Percentiles rank a stretch among this genome's conserved stretches.
Evolutionary conservation across 2,113 vertebrate species (phyloP).

Genomic region (Oenanthe melanoleuca): DNA sequence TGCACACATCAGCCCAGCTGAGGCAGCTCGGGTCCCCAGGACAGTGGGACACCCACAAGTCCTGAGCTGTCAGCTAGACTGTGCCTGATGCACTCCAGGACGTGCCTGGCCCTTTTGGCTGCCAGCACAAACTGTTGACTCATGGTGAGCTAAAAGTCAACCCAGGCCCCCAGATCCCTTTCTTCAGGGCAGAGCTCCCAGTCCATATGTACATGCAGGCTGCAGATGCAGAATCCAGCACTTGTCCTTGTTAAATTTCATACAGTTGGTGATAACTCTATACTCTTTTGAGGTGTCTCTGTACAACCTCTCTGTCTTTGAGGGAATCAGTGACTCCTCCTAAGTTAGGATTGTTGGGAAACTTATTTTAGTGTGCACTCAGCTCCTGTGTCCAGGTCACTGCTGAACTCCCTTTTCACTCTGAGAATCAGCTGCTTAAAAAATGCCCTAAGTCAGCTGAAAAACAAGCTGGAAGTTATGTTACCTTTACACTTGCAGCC

Average conservation of each 20-base stretch:
- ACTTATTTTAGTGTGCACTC: background rate
- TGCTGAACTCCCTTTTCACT: background rate
- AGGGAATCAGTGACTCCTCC: background rate
- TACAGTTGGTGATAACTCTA: rapidly evolving
- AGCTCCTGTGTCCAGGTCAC: background rate
- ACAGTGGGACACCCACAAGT: too few species aligned
- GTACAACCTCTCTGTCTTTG: background rate
- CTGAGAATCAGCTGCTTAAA: background rate
- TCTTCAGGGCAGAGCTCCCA: background rate
- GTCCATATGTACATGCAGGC: background rate
- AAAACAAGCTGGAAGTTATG: background rate
- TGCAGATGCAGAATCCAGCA: background rate
- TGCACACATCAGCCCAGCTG: too few species aligned
- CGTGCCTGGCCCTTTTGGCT: background rate
- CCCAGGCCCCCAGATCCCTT: background rate
- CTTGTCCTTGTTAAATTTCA: background rate
- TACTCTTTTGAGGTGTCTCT: background rate
- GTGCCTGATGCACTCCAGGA: too few species aligned
- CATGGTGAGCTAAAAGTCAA: background rate
- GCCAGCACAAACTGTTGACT: background rate
- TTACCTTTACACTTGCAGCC: background rate
- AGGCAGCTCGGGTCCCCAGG: background rate
- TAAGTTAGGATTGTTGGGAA: background rate
- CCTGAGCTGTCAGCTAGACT: background rate
- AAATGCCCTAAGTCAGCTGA: background rate